These are phyloP conservation scores for Loripinus fragilis DNA, from an alignment of 2,888 invertebrate species.

Conservation along the genomic window DNA sequence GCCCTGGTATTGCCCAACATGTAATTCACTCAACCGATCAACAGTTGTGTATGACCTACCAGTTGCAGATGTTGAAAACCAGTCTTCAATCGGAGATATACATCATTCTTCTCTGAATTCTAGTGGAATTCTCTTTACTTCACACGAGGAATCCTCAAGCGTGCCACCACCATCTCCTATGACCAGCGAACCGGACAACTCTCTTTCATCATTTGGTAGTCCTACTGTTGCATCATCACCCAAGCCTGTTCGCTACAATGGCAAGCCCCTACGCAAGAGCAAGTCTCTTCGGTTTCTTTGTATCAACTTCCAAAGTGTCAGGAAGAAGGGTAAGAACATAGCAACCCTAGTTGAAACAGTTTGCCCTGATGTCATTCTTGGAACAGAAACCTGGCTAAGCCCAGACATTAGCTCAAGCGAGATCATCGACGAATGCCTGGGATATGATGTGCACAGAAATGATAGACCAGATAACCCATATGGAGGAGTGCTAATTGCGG, in stretches of 20 bases:
- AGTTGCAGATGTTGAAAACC: background rate
- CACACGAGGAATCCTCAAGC: background rate
- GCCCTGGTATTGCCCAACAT: conserved; percentile 23
- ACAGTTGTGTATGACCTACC: conserved; percentile 19
- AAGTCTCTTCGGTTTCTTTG: too few species aligned
- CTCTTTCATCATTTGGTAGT: background rate
- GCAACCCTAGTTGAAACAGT: too few species aligned
- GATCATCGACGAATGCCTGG: too few species aligned
- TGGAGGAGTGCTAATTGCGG: too few species aligned
- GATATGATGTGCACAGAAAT: too few species aligned
- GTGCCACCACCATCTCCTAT: background rate
- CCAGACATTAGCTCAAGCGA: too few species aligned
- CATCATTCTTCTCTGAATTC: conserved; percentile 4
- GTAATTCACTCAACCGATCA: conserved; percentile 9
- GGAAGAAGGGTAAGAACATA: too few species aligned
- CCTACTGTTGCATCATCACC: background rate
- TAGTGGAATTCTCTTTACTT: conserved; percentile 13
- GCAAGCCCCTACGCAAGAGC: too few species aligned
- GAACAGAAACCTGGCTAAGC: too few species aligned
- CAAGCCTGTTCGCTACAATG: background rate
- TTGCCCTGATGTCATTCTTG: too few species aligned
- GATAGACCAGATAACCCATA: too few species aligned
- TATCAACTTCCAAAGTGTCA: too few species aligned
- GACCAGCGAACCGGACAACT: background rate
- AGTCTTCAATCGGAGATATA: background rate